Evolutionary conservation across 2,888 invertebrate species (phyloP).

Genomic region (Margaritifera margaritifera): DNA sequence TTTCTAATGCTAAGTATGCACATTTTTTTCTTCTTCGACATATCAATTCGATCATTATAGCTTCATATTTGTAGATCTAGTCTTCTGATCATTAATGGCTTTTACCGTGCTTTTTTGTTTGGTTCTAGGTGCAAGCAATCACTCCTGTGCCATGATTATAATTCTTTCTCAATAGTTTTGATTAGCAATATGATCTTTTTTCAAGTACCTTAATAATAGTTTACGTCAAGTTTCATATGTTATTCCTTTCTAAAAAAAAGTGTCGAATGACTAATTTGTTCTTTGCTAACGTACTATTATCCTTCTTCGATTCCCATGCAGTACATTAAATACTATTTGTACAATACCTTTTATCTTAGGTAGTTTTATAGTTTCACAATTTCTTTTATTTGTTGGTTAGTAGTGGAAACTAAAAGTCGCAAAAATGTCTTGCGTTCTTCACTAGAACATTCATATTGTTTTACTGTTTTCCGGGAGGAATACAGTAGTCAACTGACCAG

Average conservation of each 20-base stretch:
- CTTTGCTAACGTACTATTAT: slow-evolving; percentile 18
- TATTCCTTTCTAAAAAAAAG: slow-evolving; percentile 18
- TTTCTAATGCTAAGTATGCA: no score
- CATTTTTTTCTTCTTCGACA: no score
- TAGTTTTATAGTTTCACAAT: slow-evolving; percentile 17
- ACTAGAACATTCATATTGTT: slow-evolving; percentile 16
- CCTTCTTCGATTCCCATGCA: slow-evolving; percentile 12
- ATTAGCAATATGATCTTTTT: slow-evolving; percentile 15
- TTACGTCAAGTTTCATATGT: slow-evolving; percentile 8
- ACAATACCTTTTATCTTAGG: slow-evolving; percentile 17
- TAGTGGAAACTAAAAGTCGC: slow-evolving; percentile 14
- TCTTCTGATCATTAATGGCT: no score
- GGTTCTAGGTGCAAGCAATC: slow-evolving; percentile 17
- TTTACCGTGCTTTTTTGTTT: slow-evolving; percentile 21
- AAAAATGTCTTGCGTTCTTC: slow-evolving; percentile 22
- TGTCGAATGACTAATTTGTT: slow-evolving; percentile 9
- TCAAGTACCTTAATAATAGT: slow-evolving; percentile 16
- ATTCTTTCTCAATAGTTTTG: slow-evolving; percentile 17
- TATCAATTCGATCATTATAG: no score
- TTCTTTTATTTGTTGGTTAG: slow-evolving; percentile 19
- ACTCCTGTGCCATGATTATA: background rate
- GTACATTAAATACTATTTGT: slow-evolving; percentile 21
- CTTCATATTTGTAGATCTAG: no score
- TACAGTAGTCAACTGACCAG: slow-evolving; percentile 15
- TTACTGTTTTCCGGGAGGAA: no score